Conservation (phyloP, 1,140 invertebrate species). For the Dendroctonus valens region DNA sequence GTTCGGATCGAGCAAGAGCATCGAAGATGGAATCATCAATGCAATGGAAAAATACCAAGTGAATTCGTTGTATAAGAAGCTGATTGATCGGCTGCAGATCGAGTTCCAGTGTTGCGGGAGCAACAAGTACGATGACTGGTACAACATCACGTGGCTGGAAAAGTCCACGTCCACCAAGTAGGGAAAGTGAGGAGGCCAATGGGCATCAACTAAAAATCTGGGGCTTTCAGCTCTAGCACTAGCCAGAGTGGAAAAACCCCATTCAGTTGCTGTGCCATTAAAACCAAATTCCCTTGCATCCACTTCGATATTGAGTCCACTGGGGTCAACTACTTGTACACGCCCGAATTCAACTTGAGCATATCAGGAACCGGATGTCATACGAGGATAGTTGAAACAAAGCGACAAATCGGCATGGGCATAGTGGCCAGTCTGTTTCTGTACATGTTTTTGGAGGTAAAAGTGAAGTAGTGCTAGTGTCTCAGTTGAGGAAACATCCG, state of each 20-base stretch:
- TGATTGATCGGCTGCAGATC: constrained; percentile 47
- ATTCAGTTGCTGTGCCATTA: constrained; percentile 49
- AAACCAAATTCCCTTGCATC: constrained; percentile 46
- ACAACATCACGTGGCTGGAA: constrained; percentile 46
- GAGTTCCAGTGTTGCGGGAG: constrained; percentile 49
- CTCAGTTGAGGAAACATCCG: neutral
- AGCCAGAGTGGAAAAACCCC: constrained; percentile 35
- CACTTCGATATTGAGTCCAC: constrained; percentile 46
- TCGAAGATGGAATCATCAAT: constrained; percentile 44
- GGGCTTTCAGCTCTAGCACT: neutral
- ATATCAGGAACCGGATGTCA: constrained; percentile 45
- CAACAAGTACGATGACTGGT: constrained; percentile 49
- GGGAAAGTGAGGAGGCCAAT: constrained; percentile 5
- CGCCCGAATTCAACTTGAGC: constrained; percentile 45
- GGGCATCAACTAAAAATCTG: neutral
- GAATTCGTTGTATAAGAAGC: constrained; percentile 41
- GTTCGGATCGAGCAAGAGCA: constrained; percentile 34
- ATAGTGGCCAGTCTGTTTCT: constrained; percentile 42
- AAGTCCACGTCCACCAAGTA: constrained; percentile 36
- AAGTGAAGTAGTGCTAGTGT: neutral
- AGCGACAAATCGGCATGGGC: constrained; percentile 38
- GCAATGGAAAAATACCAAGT: constrained; percentile 45
- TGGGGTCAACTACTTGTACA: constrained; percentile 41
- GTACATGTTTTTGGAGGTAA: constrained; percentile 37
- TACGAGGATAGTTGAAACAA: constrained; percentile 38